Conservation (phyloP, 2,113 vertebrate species). For the Microtus montanus region DNA sequence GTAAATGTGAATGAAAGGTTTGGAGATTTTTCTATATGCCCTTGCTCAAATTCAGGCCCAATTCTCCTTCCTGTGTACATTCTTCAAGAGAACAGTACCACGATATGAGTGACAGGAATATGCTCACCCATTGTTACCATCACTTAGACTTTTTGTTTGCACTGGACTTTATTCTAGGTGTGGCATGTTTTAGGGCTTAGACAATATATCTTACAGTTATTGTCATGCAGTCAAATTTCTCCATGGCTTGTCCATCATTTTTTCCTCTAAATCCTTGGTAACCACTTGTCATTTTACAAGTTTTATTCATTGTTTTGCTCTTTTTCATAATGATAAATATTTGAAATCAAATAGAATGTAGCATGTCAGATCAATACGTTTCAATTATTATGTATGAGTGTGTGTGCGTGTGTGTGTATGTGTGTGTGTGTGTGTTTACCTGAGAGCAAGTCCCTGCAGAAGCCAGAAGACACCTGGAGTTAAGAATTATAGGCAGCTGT, state of each 20-base stretch:
- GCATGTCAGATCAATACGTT: background rate
- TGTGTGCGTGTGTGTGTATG: background rate
- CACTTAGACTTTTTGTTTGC: background rate
- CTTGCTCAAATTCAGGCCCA: background rate
- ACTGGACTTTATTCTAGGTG: background rate
- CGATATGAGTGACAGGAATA: too few species aligned
- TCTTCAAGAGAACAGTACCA: background rate
- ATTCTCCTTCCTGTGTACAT: background rate
- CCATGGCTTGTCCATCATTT: background rate
- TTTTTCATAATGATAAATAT: background rate
- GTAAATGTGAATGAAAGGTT: background rate
- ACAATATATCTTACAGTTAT: background rate
- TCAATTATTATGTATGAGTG: background rate
- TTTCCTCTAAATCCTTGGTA: background rate
- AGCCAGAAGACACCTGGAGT: background rate
- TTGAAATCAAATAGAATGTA: background rate
- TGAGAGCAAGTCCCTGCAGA: background rate
- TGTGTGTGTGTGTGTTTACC: background rate
- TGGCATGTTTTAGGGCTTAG: background rate
- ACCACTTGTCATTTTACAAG: background rate
- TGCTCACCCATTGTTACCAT: background rate
- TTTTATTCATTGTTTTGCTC: background rate
- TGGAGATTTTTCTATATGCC: background rate
- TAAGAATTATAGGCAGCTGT: background rate
- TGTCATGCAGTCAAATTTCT: background rate